Conservation (phyloP, 2,113 vertebrate genomes). For the Pseudorectes ferrugineus region DNA sequence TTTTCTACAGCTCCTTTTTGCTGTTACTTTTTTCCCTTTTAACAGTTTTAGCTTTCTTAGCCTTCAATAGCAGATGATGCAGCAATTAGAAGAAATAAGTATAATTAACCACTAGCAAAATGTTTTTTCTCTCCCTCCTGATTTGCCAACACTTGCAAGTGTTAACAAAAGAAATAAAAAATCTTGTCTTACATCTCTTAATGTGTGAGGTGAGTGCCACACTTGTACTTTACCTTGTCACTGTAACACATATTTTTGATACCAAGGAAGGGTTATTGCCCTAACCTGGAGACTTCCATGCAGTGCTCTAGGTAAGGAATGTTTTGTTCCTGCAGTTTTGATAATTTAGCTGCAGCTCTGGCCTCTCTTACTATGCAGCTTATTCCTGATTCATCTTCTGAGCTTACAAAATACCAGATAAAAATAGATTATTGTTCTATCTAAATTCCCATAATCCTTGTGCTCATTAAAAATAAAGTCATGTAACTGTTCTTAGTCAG, state of each 20-base stretch:
- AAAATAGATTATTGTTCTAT: constrained; percentile 47
- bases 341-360: neutral
- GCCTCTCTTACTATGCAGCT: neutral
- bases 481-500: constrained; percentile 32
- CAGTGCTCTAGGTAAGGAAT: neutral
- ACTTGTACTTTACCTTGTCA: neutral
- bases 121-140: neutral
- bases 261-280: neutral
- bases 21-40: neutral
- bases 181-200: neutral
- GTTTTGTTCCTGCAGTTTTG: neutral
- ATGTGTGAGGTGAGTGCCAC: neutral
- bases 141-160: neutral
- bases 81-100: neutral
- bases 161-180: neutral
- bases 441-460: constrained; percentile 46
- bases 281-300: neutral
- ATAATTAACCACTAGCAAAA: neutral
- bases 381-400: constrained; percentile 12
- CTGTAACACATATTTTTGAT: rapidly evolving
- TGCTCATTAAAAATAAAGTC: constrained; percentile 37
- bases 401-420: constrained; percentile 9
- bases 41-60: neutral
- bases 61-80: neutral
- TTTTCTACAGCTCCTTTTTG: neutral